These are phyloP conservation scores for Danio rerio DNA, from an alignment of 2,113 vertebrate genomes.

Conservation along the genomic window DNA sequence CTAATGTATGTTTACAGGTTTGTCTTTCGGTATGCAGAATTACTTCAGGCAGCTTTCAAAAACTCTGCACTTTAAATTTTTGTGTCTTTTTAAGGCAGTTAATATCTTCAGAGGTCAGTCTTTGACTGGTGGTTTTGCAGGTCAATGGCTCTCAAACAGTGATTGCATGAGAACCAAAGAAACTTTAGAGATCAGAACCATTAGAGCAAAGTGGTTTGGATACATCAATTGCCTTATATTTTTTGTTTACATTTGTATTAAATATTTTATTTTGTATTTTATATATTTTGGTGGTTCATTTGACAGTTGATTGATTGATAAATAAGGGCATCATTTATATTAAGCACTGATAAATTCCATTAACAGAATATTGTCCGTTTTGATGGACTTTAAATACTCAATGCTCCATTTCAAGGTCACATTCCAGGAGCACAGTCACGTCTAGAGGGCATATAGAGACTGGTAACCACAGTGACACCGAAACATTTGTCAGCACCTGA, in stretches of 20 bases:
- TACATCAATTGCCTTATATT: background rate
- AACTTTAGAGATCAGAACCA: background rate
- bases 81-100: background rate
- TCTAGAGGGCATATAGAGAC: slow-evolving; percentile 20
- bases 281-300: no score
- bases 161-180: background rate
- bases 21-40: background rate
- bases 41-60: background rate
- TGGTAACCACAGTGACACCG: slow-evolving; percentile 24
- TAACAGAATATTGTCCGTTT: slow-evolving; percentile 15
- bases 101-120: background rate
- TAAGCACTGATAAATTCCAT: background rate
- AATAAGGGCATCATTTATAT: background rate
- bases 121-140: background rate
- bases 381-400: background rate
- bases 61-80: background rate
- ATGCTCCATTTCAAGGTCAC: slow-evolving; percentile 35
- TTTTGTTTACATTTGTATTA: no score
- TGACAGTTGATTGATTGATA: background rate
- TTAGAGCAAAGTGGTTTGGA: background rate
- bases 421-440: slow-evolving; percentile 13
- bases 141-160: background rate
- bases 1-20: no score
- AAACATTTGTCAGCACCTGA: slow-evolving; percentile 48
- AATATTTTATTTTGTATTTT: no score